A percentile compares a stretch with the other conserved stretches of the same genome.
Evolutionary conservation across 2,113 vertebrate species (phyloP).

Genomic region (Limanda limanda): DNA sequence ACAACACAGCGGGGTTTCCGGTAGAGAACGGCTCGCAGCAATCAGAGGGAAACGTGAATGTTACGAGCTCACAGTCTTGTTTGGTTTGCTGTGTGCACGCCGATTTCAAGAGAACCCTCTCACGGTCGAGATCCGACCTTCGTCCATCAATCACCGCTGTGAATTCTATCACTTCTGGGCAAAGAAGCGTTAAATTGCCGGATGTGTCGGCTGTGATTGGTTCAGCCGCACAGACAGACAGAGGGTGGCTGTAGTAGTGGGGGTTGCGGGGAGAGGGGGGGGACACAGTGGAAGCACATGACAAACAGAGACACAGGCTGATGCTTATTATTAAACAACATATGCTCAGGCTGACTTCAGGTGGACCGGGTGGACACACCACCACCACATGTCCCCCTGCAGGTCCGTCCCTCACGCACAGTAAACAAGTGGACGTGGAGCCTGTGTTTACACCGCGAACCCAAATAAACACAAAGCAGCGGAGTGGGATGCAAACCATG

Average conservation of each 20-base stretch:
- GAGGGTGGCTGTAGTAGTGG: constrained; percentile 8
- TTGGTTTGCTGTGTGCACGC: background rate
- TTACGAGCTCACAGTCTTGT: background rate
- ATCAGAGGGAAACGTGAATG: background rate
- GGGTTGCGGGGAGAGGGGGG: background rate
- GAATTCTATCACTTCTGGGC: background rate
- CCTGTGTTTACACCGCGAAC: constrained; percentile 30
- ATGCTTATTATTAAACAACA: constrained; percentile 24
- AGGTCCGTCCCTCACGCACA: background rate
- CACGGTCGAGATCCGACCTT: fast-evolving
- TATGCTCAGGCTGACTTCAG: no score
- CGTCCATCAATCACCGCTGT: fast-evolving
- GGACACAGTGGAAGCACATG: constrained; percentile 60
- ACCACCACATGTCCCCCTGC: background rate
- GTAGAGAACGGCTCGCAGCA: background rate
- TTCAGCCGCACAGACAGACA: background rate
- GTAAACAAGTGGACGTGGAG: constrained; percentile 56
- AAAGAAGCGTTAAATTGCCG: background rate
- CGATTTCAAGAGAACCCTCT: constrained; percentile 14
- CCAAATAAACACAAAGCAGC: background rate
- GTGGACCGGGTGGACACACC: background rate
- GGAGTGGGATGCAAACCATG: background rate
- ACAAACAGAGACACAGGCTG: constrained; percentile 33
- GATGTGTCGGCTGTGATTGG: background rate
- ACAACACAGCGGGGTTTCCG: background rate